Percentiles rank a stretch among this genome's conserved stretches.
phyloP scores from a whole-genome alignment of 2,888 invertebrate genomes.

The Leuctra nigra region DNA sequence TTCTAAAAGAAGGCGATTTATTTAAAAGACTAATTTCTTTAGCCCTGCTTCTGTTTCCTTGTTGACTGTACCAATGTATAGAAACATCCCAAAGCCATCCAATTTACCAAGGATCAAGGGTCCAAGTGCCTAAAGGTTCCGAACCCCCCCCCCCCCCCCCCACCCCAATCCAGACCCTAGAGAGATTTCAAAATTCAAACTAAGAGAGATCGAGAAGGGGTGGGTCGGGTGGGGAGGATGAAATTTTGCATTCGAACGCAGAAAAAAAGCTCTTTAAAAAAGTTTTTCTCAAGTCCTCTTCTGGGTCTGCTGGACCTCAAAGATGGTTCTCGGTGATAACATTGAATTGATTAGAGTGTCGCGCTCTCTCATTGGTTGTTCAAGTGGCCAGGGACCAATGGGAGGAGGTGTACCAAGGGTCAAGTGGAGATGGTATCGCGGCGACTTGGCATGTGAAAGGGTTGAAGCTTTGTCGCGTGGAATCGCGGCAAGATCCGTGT shows the following conservation, averaged over 20 bases:
- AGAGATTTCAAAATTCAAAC: conserved; percentile 15
- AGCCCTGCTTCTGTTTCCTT: not conserved
- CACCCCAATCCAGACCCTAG: not conserved
- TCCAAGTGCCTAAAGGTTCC: conserved; percentile 19
- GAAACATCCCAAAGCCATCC: conserved; percentile 17
- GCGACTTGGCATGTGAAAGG: not conserved
- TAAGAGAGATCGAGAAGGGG: conserved; percentile 2
- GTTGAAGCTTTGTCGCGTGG: not conserved
- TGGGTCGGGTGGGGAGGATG: not conserved
- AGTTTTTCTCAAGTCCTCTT: not conserved
- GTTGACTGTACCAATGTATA: conserved; percentile 10
- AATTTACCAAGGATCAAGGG: conserved; percentile 17
- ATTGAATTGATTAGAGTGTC: conserved; percentile 16
- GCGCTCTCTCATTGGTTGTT: not conserved
- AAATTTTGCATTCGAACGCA: conserved; percentile 16
- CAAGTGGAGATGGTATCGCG: conserved; percentile 10
- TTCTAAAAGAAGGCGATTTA: not conserved
- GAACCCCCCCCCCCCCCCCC: conserved; percentile 11
- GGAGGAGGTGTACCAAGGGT: not conserved
- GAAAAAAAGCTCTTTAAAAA: conserved; percentile 8
- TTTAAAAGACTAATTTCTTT: not conserved
- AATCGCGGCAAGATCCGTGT: no score
- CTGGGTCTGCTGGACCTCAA: conserved; percentile 6
- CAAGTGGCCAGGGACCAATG: not conserved
- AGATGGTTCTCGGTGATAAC: conserved; percentile 11